Conservation (phyloP, 2,888 invertebrate genomes). For the Brachynemurus nebulosus region DNA sequence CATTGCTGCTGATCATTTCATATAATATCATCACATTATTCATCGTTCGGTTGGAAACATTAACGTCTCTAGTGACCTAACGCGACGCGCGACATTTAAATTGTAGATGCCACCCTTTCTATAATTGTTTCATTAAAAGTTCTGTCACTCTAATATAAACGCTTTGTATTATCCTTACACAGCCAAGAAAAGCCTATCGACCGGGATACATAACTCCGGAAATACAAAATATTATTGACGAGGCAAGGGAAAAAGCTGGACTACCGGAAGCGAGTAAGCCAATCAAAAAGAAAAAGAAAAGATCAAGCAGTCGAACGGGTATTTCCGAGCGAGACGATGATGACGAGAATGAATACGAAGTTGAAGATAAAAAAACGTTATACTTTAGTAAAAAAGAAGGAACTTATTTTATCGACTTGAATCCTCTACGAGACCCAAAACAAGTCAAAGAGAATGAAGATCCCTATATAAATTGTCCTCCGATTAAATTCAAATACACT, state of each 20-base stretch:
- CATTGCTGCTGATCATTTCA: too few relatives aligned
- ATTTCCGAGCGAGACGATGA: constrained; percentile 22
- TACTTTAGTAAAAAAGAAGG: constrained; percentile 52
- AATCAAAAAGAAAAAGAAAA: constrained; percentile 31
- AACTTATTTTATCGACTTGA: constrained; percentile 48
- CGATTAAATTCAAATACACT: constrained; percentile 50
- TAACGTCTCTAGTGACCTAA: too few relatives aligned
- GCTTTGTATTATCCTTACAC: background rate
- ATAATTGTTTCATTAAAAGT: too few relatives aligned
- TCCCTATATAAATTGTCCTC: constrained; percentile 53
- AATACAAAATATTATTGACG: constrained; percentile 25
- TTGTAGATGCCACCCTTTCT: too few relatives aligned
- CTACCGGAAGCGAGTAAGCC: constrained; percentile 19
- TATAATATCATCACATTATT: too few relatives aligned
- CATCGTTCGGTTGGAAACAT: too few relatives aligned
- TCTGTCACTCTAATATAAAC: too few relatives aligned
- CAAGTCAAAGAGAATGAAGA: constrained; percentile 43
- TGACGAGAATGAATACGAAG: constrained; percentile 34
- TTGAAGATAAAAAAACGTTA: constrained; percentile 39
- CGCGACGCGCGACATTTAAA: too few relatives aligned
- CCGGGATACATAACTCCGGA: constrained; percentile 37
- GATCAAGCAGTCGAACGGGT: constrained; percentile 26
- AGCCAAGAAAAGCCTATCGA: constrained; percentile 38
- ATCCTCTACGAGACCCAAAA: constrained; percentile 47
- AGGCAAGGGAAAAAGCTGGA: constrained; percentile 25